These are phyloP conservation scores for Lordiphosa clarofinis DNA, from an alignment of 1,140 invertebrate genomes.

Conservation along the genomic window DNA sequence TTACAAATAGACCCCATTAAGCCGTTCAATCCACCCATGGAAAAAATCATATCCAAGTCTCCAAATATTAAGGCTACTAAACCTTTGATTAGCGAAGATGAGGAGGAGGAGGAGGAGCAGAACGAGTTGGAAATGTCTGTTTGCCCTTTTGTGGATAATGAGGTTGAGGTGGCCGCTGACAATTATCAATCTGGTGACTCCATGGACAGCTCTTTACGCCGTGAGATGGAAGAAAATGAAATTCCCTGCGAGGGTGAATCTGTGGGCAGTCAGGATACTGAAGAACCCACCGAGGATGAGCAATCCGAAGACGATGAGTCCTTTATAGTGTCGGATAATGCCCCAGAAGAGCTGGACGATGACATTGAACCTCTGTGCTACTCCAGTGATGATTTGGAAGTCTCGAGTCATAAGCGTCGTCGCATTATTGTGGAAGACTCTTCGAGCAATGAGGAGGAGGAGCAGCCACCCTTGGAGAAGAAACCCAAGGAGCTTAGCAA, in stretches of 20 bases:
- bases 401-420: constrained; percentile 18
- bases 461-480: not conserved
- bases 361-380: constrained; percentile 30
- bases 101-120: constrained; percentile 9
- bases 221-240: constrained; percentile 57
- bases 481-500: constrained; percentile 3
- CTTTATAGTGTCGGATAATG: constrained; percentile 60
- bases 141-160: constrained; percentile 44
- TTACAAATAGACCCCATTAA: constrained; percentile 41
- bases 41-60: not conserved
- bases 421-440: constrained; percentile 40
- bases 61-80: not conserved
- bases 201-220: constrained; percentile 47
- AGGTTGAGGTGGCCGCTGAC: constrained; percentile 33
- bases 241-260: constrained; percentile 58
- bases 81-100: constrained; percentile 19
- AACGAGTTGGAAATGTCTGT: not conserved
- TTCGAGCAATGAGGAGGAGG: constrained; percentile 36
- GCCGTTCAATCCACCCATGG: constrained; percentile 18
- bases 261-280: constrained; percentile 67
- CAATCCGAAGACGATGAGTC: constrained; percentile 42
- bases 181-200: constrained; percentile 69
- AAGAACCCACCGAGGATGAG: constrained; percentile 18
- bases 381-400: constrained; percentile 24
- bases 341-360: constrained; percentile 12